Conservation (phyloP, 2,113 vertebrate genomes). For the Salminus brasiliensis region DNA sequence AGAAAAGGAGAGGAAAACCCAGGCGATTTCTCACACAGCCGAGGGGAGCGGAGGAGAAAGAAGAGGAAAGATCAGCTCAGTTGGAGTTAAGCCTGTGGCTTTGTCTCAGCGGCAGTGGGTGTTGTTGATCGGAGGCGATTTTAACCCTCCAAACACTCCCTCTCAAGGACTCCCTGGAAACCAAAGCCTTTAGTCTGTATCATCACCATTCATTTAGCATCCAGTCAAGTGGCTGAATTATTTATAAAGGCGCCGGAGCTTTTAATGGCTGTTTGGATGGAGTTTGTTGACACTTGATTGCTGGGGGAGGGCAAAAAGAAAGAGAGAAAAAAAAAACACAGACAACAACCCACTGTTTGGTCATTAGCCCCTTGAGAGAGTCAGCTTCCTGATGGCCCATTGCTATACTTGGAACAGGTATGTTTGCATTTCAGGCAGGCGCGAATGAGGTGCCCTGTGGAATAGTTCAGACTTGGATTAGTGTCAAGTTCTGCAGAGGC, state of each 20-base stretch:
- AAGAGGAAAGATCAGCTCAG: slow-evolving; percentile 67
- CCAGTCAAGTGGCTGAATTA: slow-evolving; percentile 74
- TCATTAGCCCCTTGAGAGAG: slow-evolving; percentile 70
- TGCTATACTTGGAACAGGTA: slow-evolving; percentile 55
- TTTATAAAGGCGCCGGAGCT: slow-evolving; percentile 72
- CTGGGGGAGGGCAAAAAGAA: slow-evolving; percentile 20
- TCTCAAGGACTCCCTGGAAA: slow-evolving; percentile 68
- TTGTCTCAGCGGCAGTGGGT: slow-evolving; percentile 66
- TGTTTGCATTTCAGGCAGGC: slow-evolving; percentile 63
- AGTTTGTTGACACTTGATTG: slow-evolving; percentile 71
- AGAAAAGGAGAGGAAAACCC: slow-evolving; percentile 61
- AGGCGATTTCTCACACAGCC: slow-evolving; percentile 65
- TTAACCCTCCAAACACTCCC: slow-evolving; percentile 68
- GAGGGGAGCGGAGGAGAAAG: slow-evolving; percentile 56
- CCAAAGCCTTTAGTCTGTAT: slow-evolving; percentile 59
- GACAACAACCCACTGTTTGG: slow-evolving; percentile 69
- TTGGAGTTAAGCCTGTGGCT: slow-evolving; percentile 55
- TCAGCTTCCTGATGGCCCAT: neutral
- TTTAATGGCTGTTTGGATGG: slow-evolving; percentile 70
- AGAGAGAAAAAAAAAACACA: slow-evolving; percentile 66
- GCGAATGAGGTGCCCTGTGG: neutral
- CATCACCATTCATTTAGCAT: slow-evolving; percentile 68
- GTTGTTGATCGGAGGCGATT: slow-evolving; percentile 70
- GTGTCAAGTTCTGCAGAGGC: neutral
- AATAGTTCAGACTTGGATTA: neutral